phyloP scores from a whole-genome alignment of 2,888 invertebrate species.

The Endotricha flammealis region DNA sequence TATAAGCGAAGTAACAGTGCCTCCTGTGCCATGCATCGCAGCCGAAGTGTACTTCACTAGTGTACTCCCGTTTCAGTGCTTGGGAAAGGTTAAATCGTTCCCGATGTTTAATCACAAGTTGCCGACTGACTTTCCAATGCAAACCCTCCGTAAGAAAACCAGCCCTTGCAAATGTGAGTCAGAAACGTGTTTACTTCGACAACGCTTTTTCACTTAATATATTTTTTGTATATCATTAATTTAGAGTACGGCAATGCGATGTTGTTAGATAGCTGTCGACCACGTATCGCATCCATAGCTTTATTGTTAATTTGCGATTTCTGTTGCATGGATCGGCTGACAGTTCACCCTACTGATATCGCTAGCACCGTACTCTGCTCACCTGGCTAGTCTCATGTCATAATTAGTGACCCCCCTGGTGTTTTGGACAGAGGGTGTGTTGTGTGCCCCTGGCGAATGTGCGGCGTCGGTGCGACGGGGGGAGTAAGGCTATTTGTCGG shows the following conservation, averaged over 20 bases:
- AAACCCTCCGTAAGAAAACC: slow-evolving; percentile 95
- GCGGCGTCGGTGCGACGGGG: slow-evolving; percentile 50
- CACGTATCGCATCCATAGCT: slow-evolving; percentile 58
- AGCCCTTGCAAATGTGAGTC: slow-evolving; percentile 96
- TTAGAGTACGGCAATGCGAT: slow-evolving; percentile 45
- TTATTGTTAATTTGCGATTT: slow-evolving; percentile 66
- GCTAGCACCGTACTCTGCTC: slow-evolving; percentile 29
- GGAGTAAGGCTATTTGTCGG: slow-evolving; percentile 55
- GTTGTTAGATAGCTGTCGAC: slow-evolving; percentile 53
- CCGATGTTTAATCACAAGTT: slow-evolving; percentile 79
- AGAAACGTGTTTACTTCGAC: slow-evolving; percentile 38
- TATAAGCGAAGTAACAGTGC: slow-evolving; percentile 32
- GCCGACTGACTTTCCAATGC: slow-evolving; percentile 84
- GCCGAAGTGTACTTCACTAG: slow-evolving; percentile 48
- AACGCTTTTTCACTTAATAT: slow-evolving; percentile 33
- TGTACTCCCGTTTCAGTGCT: slow-evolving; percentile 68
- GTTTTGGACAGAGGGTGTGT: slow-evolving; percentile 74
- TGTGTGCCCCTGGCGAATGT: slow-evolving; percentile 49
- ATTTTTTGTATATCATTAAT: slow-evolving; percentile 35
- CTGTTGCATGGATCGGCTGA: slow-evolving; percentile 62
- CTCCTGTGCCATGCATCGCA: slow-evolving; percentile 30
- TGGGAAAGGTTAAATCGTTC: slow-evolving; percentile 43
- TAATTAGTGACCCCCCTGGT: slow-evolving; percentile 63
- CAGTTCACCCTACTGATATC: slow-evolving; percentile 41
- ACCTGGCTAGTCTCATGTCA: slow-evolving; percentile 50